A percentile compares a stretch with the other conserved stretches of the same genome.
Conservation (phyloP, 2,113 vertebrate species). For the Elephas maximus region DNA sequence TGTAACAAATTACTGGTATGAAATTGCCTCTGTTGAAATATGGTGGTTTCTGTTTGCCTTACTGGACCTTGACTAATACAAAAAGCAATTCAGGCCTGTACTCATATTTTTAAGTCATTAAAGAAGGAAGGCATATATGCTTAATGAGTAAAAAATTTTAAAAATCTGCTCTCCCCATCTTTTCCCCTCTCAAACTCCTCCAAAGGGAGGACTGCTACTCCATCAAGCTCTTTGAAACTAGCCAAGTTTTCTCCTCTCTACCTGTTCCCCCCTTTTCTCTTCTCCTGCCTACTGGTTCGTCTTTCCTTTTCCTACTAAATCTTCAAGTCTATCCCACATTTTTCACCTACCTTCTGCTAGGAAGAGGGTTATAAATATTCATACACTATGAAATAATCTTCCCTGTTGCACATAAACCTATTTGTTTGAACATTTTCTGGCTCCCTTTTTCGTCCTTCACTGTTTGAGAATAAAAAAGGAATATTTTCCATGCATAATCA, state of each 20-base stretch:
- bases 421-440: background rate
- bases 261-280: background rate
- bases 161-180: background rate
- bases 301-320: background rate
- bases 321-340: background rate
- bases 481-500: conserved; percentile 14
- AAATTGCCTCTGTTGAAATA: conserved; percentile 63
- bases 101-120: conserved; percentile 37
- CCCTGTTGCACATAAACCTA: background rate
- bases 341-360: background rate
- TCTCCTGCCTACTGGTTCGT: background rate
- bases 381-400: background rate
- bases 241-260: background rate
- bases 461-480: conserved; percentile 19
- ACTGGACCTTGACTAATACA: conserved; percentile 49
- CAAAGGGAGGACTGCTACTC: background rate
- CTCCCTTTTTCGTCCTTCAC: background rate
- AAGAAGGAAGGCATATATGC: conserved; percentile 19
- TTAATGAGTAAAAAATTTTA: conserved; percentile 13
- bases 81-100: conserved; percentile 44
- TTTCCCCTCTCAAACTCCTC: background rate
- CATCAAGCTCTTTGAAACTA: background rate
- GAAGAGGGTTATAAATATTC: background rate
- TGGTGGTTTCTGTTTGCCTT: conserved; percentile 28
- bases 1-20: conserved; percentile 14